phyloP scores from a whole-genome alignment of 2,113 vertebrate species.

The Triplophysa siluroides region DNA sequence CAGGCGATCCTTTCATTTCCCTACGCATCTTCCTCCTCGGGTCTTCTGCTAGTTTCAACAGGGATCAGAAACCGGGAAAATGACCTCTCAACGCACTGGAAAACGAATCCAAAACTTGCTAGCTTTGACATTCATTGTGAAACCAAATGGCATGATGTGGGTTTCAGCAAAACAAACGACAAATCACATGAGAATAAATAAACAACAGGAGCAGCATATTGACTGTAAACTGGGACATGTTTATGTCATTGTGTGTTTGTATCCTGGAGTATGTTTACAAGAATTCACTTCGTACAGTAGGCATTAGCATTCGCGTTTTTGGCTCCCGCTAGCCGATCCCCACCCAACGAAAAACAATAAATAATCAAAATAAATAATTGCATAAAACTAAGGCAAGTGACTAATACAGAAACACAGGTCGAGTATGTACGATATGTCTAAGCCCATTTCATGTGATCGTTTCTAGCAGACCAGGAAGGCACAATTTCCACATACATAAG shows the following conservation, averaged over 20 bases:
- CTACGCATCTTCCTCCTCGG: constrained; percentile 23
- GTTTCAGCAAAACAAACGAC: constrained; percentile 9
- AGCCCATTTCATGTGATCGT: constrained; percentile 40
- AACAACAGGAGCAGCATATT: constrained; percentile 22
- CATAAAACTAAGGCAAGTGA: constrained; percentile 24
- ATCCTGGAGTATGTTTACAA: constrained; percentile 29
- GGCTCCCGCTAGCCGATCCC: background rate
- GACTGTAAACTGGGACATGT: constrained; percentile 24
- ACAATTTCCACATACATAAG: constrained; percentile 57
- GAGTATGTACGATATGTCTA: constrained; percentile 34
- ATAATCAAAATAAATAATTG: background rate
- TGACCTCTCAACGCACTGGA: background rate
- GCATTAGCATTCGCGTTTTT: constrained; percentile 18
- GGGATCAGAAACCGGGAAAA: constrained; percentile 15
- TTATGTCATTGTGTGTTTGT: constrained; percentile 6
- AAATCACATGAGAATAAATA: constrained; percentile 7
- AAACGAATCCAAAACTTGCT: background rate
- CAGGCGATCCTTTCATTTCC: constrained; percentile 34
- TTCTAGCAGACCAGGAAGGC: constrained; percentile 57
- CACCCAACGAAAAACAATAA: background rate
- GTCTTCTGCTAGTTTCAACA: constrained; percentile 9
- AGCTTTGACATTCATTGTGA: constrained; percentile 11
- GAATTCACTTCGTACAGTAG: background rate
- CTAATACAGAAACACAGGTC: constrained; percentile 33
- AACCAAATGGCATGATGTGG: background rate